phyloP scores from a whole-genome alignment of 2,888 invertebrate genomes.

The Diploptera punctata region DNA sequence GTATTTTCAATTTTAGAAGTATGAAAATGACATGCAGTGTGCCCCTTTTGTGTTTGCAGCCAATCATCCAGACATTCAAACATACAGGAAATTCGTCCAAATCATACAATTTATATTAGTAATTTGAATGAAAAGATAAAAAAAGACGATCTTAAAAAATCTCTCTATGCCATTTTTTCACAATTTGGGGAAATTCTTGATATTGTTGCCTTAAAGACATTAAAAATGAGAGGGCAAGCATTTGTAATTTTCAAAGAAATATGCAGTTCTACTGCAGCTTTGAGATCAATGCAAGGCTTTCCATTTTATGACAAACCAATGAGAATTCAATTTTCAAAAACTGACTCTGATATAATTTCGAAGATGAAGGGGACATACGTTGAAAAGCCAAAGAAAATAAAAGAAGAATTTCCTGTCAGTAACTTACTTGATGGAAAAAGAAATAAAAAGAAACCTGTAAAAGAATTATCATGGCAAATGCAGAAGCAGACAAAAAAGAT shows the following conservation, averaged over 20 bases:
- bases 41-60: too few species aligned
- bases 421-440: slow-evolving; percentile 62
- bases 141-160: slow-evolving; percentile 97
- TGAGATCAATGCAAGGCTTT: slow-evolving; percentile 98
- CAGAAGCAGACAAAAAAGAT: slow-evolving; percentile 22
- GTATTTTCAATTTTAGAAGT: too few species aligned
- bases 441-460: slow-evolving; percentile 71
- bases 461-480: slow-evolving; percentile 64
- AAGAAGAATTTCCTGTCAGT: slow-evolving; percentile 54
- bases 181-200: slow-evolving; percentile 99
- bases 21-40: too few species aligned
- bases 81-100: slow-evolving; percentile 89
- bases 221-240: slow-evolving; percentile 98
- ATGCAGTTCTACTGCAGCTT: slow-evolving; percentile 92
- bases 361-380: slow-evolving; percentile 98
- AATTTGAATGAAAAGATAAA: slow-evolving; percentile 99
- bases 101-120: slow-evolving; percentile 98
- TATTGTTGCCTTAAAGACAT: slow-evolving; percentile 93
- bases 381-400: slow-evolving; percentile 89
- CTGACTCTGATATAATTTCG: slow-evolving; percentile 95
- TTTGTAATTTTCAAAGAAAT: slow-evolving; percentile 99
- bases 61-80: too few species aligned
- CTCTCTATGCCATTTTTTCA: slow-evolving; percentile 97
- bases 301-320: slow-evolving; percentile 99
- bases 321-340: slow-evolving; percentile 91